These are phyloP conservation scores for Dromiciops gliroides DNA, from an alignment of 2,113 vertebrate species.

Conservation along the genomic window DNA sequence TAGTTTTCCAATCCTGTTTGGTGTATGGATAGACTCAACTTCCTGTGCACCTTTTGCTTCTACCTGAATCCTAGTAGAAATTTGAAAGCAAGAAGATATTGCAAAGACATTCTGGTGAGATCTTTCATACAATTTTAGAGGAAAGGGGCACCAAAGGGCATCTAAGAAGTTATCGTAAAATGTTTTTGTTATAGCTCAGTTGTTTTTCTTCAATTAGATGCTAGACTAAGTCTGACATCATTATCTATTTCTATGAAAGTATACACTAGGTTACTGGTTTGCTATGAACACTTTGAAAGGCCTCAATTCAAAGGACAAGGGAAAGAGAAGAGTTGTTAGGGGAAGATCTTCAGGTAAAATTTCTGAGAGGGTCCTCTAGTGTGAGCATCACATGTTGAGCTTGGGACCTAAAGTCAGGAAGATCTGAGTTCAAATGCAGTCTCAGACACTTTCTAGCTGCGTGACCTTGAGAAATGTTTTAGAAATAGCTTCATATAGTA, in stretches of 20 bases:
- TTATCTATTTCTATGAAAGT: constrained; percentile 1
- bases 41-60: too few relatives aligned
- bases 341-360: not conserved
- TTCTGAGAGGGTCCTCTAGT: not conserved
- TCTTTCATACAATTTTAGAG: not conserved
- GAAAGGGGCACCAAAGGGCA: not conserved
- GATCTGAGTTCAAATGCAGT: not conserved
- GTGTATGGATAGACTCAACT: too few relatives aligned
- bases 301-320: not conserved
- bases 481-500: not conserved
- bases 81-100: too few relatives aligned
- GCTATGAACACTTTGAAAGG: not conserved
- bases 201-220: not conserved
- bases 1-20: too few relatives aligned
- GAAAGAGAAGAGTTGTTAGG: not conserved
- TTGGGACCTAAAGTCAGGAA: too few relatives aligned
- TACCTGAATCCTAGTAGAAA: too few relatives aligned
- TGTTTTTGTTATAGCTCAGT: not conserved
- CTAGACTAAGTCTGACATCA: not conserved
- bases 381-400: not conserved
- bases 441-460: not conserved
- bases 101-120: too few relatives aligned
- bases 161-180: not conserved
- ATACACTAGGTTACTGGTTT: not conserved
- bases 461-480: not conserved